These are phyloP conservation scores for Saccostrea cuccullata DNA, from an alignment of 1,140 invertebrate species.

Conservation along the genomic window DNA sequence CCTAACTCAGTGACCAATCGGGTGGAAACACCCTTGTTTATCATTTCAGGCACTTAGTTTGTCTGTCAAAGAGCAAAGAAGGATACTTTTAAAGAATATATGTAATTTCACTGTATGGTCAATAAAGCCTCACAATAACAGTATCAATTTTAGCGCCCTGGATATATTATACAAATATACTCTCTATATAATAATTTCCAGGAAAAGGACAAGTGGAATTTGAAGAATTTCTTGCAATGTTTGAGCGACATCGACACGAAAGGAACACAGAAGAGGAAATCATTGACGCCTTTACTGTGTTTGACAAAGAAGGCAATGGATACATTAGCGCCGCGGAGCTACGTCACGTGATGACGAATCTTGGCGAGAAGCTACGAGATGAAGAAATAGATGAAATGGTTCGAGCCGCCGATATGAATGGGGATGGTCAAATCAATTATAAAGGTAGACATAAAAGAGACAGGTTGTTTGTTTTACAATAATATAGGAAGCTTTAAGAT, in stretches of 20 bases:
- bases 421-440: slow-evolving; percentile 65
- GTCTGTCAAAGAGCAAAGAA: too few species aligned
- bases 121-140: not conserved
- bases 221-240: slow-evolving; percentile 88
- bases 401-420: slow-evolving; percentile 58
- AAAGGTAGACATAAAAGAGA: slow-evolving; percentile 42
- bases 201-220: slow-evolving; percentile 94
- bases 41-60: too few species aligned
- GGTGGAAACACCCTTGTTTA: too few species aligned
- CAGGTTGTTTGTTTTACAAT: too few species aligned
- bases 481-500: too few species aligned
- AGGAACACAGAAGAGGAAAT: slow-evolving; percentile 98
- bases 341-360: slow-evolving; percentile 93
- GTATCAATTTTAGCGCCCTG: too few species aligned
- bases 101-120: not conserved
- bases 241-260: slow-evolving; percentile 98
- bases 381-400: slow-evolving; percentile 89
- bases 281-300: slow-evolving; percentile 98
- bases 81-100: too few species aligned
- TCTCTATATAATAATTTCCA: slow-evolving; percentile 79
- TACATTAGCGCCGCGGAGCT: slow-evolving; percentile 97
- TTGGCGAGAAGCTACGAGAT: slow-evolving; percentile 93
- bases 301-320: slow-evolving; percentile 98
- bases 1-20: too few species aligned
- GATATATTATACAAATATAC: too few species aligned